A percentile compares a stretch with the other conserved stretches of the same genome.
Evolutionary conservation across 2,113 vertebrate genomes (phyloP).

Genomic region (Oreochromis tanganicae): DNA sequence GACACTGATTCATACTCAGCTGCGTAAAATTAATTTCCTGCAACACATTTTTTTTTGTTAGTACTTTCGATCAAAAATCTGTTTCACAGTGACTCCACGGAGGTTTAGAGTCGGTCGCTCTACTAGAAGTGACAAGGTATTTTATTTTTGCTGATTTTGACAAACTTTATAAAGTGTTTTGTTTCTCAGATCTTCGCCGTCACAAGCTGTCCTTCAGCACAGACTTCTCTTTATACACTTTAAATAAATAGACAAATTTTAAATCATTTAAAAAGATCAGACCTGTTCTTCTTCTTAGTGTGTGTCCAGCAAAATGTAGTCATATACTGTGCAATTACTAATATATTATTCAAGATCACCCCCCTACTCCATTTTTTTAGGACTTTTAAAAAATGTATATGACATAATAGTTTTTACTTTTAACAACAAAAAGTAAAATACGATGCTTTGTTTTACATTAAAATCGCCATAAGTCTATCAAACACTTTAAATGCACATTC

Average conservation of each 20-base stretch:
- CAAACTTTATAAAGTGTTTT: neutral
- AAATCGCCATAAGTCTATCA: neutral
- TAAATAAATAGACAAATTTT: fast-evolving
- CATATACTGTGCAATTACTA: neutral
- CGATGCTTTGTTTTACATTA: neutral
- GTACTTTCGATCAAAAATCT: neutral
- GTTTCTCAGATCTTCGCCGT: neutral
- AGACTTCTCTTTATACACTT: neutral
- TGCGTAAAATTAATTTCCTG: neutral
- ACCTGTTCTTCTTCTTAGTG: neutral
- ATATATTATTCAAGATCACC: neutral
- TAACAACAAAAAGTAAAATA: neutral
- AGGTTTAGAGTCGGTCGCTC: neutral
- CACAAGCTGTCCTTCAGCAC: neutral
- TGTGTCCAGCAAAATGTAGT: neutral
- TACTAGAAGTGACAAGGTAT: too few species aligned
- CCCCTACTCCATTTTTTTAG: neutral
- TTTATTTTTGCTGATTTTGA: neutral
- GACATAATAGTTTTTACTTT: neutral
- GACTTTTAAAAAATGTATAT: neutral
- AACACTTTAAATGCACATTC: neutral
- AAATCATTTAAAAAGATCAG: neutral
- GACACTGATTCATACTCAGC: neutral
- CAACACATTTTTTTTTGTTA: neutral
- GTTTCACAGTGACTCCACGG: fast-evolving